These are phyloP conservation scores for Carcina quercana DNA, from an alignment of 2,888 invertebrate genomes.

Conservation along the genomic window DNA sequence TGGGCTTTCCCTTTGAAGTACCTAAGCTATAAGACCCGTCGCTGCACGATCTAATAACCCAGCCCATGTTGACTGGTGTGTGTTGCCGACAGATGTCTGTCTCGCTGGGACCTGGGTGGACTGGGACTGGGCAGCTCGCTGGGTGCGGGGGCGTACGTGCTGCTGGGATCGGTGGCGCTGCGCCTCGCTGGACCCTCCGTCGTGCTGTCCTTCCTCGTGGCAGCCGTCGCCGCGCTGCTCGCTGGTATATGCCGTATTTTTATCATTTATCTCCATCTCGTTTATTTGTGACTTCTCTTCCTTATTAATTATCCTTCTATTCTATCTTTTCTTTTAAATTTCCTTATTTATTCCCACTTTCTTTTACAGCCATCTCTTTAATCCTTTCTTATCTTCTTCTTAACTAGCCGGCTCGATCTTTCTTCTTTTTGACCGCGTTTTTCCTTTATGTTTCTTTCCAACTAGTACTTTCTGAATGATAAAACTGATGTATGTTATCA, in stretches of 20 bases:
- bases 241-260: no score
- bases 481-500: slow-evolving; percentile 42
- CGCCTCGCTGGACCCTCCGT: slow-evolving; percentile 89
- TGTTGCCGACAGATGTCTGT: slow-evolving; percentile 73
- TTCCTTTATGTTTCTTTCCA: no score
- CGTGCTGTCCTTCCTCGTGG: slow-evolving; percentile 89
- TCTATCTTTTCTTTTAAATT: no score
- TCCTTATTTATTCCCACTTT: no score
- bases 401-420: no score
- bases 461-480: no score
- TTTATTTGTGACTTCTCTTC: no score
- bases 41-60: neutral
- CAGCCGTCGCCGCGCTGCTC: slow-evolving; percentile 81
- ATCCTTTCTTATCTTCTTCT: no score
- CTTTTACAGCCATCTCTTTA: no score
- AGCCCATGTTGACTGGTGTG: neutral
- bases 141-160: slow-evolving; percentile 91
- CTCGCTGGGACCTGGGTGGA: slow-evolving; percentile 85
- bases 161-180: slow-evolving; percentile 86
- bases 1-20: neutral
- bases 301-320: no score
- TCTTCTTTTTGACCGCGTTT: no score
- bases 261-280: no score
- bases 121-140: slow-evolving; percentile 87
- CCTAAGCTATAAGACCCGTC: neutral